Base-by-base conservation (phyloP, 92 coral and sea anemone species). In the Paragorgia papillata region DNA sequence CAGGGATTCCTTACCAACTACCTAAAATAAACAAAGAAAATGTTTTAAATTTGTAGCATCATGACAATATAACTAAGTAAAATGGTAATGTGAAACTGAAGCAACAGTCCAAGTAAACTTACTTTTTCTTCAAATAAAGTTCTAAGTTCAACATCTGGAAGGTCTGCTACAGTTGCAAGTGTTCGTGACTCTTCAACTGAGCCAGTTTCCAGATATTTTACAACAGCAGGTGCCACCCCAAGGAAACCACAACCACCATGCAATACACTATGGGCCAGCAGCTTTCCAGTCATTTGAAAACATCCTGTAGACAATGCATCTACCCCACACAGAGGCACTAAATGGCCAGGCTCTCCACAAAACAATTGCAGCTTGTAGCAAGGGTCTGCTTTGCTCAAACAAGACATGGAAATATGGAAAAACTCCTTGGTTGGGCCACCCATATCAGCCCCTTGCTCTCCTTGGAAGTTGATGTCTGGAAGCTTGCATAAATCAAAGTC, bases 391-490 rank as follows among this genome's bases (percentile, higher is more conserved):
- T n/a, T n/a, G n/a, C n/a, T n/a, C n/a, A n/a, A n/a, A n/a, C n/a
- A 27, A 8, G 67, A 20, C 29, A 74, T 54, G 64, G 82, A 85
- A 26, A 34, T 14, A 39, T 73, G 74, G 24, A 85, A 85, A 56
- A 58, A 85, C 62, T 85, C 89, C 39, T 80, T 85, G 3, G 79
- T 80, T 54, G 85, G n/a, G n/a, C n/a, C n/a, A n/a, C n/a, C n/a
- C n/a, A n/a, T n/a, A n/a, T n/a, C n/a, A n/a, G n/a, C n/a, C 85
- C 5, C 89, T 78, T 1, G 85, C 82, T 46, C 85, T 18, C 82
- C 78, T 13, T 64, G 73, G 64, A 79, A 85, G 63, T 63, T 18
- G 5, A 83, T 54, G 46, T 80, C 62, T 3, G 49, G 44, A 13
- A 39, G 41, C 34, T 80, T 80, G 18, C 56, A 55, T 18, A 83